Base-by-base conservation (phyloP, 1,140 invertebrate genomes). In the Drosophila mojavensis region DNA sequence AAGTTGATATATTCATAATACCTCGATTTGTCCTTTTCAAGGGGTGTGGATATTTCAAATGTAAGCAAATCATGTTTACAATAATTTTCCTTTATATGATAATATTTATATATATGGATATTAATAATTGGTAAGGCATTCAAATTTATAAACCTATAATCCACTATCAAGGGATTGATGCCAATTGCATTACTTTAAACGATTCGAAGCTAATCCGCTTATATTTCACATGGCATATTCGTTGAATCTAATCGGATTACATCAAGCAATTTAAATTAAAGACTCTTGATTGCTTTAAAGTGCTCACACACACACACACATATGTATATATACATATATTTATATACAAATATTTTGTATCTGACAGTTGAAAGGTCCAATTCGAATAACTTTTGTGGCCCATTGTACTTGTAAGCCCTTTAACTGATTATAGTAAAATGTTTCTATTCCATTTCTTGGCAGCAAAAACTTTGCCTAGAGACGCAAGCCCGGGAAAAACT, bases 401-500 rank as follows among this genome's bases (percentile, higher is more conserved):
- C 55, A 67, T 67, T 20, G 55, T 54, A 67, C 64, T 67, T 73
- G 33, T 67, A 65, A 65, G 5, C 41, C 60, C 11, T 58, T 53
- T 36, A 43, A 56, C 10, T 67, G 62, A 47, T 39, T 54, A 36
- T 15, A 65, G n/a, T 66, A 64, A 50, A 54, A 56, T 55, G 65
- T 30, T 50, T 53, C n/a, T 53, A 24, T 50, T 47, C 11, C 45
- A 24, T 43, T 45, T 53, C 10, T 51, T 60, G 45, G 33, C 54
- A 47, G 24, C 51, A 68, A 61, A 59, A 39, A 24, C 36, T 55
- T 78, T n/a, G 50, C 20, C 36, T 3, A 20, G 13, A 47, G 28
- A 74, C 10, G 36, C 10, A 39, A 62, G 64, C 64, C 53, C 55
- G 17, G 28, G 48, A 36, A 51, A 54, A 80, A 78, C 64, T 73